A percentile compares a stretch with the other conserved stretches of the same genome.
Evolutionary conservation across 2,888 invertebrate genomes (phyloP).

Genomic region (Patella pellucida): DNA sequence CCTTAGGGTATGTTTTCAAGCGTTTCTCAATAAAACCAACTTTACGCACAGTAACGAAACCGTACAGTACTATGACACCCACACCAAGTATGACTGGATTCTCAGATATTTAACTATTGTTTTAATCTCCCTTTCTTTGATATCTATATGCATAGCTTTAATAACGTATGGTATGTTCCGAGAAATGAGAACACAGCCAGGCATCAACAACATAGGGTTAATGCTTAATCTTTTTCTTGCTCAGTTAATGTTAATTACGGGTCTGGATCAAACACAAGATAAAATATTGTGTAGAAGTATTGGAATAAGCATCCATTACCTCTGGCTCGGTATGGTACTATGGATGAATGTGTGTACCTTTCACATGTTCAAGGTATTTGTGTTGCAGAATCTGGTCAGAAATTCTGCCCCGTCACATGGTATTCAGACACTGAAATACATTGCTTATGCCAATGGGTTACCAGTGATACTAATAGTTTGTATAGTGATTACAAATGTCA

Average conservation of each 20-base stretch:
- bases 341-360: too few species aligned
- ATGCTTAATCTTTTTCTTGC: slow-evolving; percentile 34
- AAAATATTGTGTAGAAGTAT: slow-evolving; percentile 28
- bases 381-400: too few species aligned
- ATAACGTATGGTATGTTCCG: slow-evolving; percentile 36
- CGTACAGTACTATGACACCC: neutral
- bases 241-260: slow-evolving; percentile 34
- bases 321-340: too few species aligned
- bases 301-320: too few species aligned
- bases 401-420: too few species aligned
- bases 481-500: slow-evolving; percentile 11
- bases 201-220: slow-evolving; percentile 43
- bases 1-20: too few species aligned
- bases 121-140: slow-evolving; percentile 29
- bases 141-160: slow-evolving; percentile 34
- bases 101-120: slow-evolving; percentile 26
- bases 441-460: slow-evolving; percentile 15
- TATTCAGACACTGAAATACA: too few species aligned
- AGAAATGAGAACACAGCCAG: slow-evolving; percentile 40
- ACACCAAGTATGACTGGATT: neutral
- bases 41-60: neutral
- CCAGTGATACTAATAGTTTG: slow-evolving; percentile 3
- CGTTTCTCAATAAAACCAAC: neutral
- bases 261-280: slow-evolving; percentile 21
- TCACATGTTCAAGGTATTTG: too few species aligned